Evolutionary conservation across 2,113 vertebrate genomes (phyloP), one percentile per base, ranked within the genome.

Genomic region (Nothobranchius furzeri): DNA sequence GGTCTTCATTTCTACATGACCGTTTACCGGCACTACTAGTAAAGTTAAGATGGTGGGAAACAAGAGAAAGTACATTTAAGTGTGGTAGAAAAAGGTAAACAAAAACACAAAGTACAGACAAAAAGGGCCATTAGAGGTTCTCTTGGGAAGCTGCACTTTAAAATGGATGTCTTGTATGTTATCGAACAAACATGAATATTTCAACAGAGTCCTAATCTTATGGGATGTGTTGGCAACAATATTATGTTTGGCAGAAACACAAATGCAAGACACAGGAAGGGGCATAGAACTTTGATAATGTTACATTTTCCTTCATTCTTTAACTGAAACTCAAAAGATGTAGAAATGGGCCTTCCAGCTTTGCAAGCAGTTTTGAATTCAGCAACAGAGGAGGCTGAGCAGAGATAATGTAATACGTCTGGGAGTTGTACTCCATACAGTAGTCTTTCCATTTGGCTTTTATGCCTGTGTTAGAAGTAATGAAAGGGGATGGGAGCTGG

Each of bases 1-100:
- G 87, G 91, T 94, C 87, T 92, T 97, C 69, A 98, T 90, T 76
- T 98, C 96, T 0, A 94, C 93, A 46, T 93, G 95, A 35, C 96
- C 96, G 0, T 94, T 95, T 84, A 96, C 92, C 73, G 95, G 94
- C 74, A 95, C 93, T 90, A 96, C 95, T 90, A 66, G 42, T 24
- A 12, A 74, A 62, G 37, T 0, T 49, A 17, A 63, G 24, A 43
- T 25, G 15, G 17, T 65, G 15, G 59, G 42, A 20, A 54, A 52
- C 10, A 5, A 9, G 14, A 55, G 53, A 40, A 17, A 6, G 6
- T 7, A 6, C 15, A 17, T 20, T 50, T 50, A 50, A 50, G 7
- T 9, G 20, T 20, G 6, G 1, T 50, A 10, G 9, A 20, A 0
- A 17, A 2, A 17, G 4, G n/a, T 43, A 5, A 70, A 40, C 36